A percentile compares a stretch with the other conserved stretches of the same genome.
Evolutionary conservation across 2,113 vertebrate genomes (phyloP).

Genomic region (Chionis minor): DNA sequence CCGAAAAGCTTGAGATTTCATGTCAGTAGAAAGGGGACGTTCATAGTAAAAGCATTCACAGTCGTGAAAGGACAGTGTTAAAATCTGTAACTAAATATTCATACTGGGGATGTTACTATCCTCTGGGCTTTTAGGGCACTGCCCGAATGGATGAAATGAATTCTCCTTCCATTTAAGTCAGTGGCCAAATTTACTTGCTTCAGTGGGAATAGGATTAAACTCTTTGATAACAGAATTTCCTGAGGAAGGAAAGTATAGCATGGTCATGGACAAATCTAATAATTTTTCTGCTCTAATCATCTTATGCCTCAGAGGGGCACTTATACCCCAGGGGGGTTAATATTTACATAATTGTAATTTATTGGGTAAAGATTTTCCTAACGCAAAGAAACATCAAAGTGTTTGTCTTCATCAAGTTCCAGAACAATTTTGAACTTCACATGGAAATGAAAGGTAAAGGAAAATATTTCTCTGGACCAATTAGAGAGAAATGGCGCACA

Average conservation of each 20-base stretch:
- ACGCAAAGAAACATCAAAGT: conserved; percentile 56
- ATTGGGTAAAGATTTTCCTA: conserved; percentile 55
- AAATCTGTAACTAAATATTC: background rate
- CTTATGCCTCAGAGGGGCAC: conserved; percentile 40
- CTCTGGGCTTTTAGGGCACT: background rate
- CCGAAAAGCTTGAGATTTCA: background rate
- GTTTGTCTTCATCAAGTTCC: conserved; percentile 49
- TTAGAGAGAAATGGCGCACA: background rate
- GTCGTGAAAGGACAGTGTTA: background rate
- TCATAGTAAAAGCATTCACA: background rate
- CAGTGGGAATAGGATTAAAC: conserved; percentile 38
- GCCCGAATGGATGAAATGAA: background rate
- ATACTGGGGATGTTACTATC: background rate
- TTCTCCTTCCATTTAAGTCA: conserved; percentile 15
- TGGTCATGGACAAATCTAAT: conserved; percentile 61
- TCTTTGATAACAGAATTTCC: conserved; percentile 60
- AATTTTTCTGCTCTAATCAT: conserved; percentile 67
- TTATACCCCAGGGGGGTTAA: conserved; percentile 16
- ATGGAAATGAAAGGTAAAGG: background rate
- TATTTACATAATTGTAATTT: conserved; percentile 74
- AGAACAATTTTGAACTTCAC: conserved; percentile 22
- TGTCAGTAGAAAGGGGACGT: background rate
- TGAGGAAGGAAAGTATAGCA: conserved; percentile 28
- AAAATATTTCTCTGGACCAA: conserved; percentile 7
- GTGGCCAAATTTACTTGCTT: conserved; percentile 36